Conservation (phyloP, 1,140 invertebrate genomes). For the Saccostrea echinata region DNA sequence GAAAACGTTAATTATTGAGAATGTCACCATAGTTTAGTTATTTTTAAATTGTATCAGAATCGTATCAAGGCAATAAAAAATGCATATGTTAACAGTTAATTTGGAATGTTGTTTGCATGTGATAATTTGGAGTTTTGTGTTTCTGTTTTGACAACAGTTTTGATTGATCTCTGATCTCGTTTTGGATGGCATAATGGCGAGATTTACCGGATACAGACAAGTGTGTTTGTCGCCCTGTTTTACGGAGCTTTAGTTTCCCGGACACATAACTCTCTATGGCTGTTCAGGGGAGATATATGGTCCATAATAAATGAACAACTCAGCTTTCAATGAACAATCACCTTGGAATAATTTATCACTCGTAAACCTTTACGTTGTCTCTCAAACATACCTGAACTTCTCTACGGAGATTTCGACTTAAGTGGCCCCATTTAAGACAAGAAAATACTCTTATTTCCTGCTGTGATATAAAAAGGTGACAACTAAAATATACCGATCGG, state of each 20-base stretch:
- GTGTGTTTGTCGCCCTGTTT: constrained; percentile 8
- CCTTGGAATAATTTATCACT: constrained; percentile 6
- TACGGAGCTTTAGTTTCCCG: background rate
- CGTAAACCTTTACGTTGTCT: constrained; percentile 1
- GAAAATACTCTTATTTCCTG: constrained; percentile 15
- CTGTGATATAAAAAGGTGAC: background rate
- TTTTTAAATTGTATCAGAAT: no score
- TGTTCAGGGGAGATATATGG: constrained; percentile 22
- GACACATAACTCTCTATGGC: background rate
- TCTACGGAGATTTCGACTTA: background rate
- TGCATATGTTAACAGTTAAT: background rate
- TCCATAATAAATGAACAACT: constrained; percentile 36
- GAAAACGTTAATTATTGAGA: no score
- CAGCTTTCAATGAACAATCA: background rate
- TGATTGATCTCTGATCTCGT: background rate
- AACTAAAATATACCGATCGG: background rate
- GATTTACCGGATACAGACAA: background rate
- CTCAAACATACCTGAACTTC: constrained; percentile 3
- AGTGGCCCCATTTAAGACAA: constrained; percentile 4
- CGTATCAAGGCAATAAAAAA: no score
- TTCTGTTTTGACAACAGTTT: background rate
- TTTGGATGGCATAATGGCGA: background rate
- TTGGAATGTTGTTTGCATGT: background rate
- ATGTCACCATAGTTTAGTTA: no score
- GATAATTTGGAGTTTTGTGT: background rate